A percentile compares a stretch with the other conserved stretches of the same genome.
These are phyloP conservation scores for Agelaius phoeniceus DNA, from an alignment of 2,113 vertebrate species.

Conservation along the genomic window DNA sequence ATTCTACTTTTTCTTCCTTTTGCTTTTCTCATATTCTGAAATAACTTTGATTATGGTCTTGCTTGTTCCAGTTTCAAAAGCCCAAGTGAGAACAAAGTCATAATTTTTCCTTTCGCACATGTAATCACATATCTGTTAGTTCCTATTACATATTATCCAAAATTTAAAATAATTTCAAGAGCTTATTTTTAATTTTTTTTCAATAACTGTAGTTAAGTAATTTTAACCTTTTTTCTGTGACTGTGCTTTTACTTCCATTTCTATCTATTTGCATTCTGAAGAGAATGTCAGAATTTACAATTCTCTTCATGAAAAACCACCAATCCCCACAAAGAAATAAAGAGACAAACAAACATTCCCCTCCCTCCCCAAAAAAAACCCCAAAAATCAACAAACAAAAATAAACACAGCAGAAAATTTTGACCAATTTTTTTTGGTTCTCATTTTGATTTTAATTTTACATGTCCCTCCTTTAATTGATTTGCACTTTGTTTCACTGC, in stretches of 20 bases:
- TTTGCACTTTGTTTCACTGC: neutral
- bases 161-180: neutral
- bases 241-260: neutral
- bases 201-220: neutral
- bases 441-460: neutral
- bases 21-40: neutral
- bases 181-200: neutral
- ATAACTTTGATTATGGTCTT: neutral
- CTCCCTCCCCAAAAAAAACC: accelerated
- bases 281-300: neutral
- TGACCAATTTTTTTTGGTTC: neutral
- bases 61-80: neutral
- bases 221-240: neutral
- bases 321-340: neutral
- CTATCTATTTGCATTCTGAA: neutral
- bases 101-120: neutral
- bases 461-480: neutral
- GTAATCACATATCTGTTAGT: neutral
- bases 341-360: neutral
- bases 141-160: neutral
- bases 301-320: neutral
- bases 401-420: neutral
- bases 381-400: neutral
- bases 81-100: neutral
- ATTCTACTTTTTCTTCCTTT: neutral